Conservation (phyloP, 2,888 invertebrate species). For the Sericinus montela region DNA sequence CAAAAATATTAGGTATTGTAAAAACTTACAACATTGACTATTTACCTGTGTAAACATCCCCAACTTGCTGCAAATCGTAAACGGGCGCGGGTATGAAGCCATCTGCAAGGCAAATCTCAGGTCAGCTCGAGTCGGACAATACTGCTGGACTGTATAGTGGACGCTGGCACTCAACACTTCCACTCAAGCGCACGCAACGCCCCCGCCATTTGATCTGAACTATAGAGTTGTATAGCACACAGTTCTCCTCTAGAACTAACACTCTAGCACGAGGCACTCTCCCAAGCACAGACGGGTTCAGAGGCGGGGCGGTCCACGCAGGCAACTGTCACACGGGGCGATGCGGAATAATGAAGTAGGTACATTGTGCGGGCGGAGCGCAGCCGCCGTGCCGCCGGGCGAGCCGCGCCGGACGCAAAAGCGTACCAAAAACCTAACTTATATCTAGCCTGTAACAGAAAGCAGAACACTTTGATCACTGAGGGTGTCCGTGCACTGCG, state of each 20-base stretch:
- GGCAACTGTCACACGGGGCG: slow-evolving; percentile 28
- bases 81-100: slow-evolving; percentile 84
- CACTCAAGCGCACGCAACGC: slow-evolving; percentile 11
- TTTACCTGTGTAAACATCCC: slow-evolving; percentile 90
- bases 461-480: slow-evolving; percentile 75
- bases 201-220: not conserved
- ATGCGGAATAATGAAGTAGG: slow-evolving; percentile 53
- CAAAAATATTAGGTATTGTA: not conserved
- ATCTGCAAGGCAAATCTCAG: slow-evolving; percentile 38
- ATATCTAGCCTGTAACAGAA: slow-evolving; percentile 77
- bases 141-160: slow-evolving; percentile 27
- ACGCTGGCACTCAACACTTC: slow-evolving; percentile 25
- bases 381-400: slow-evolving; percentile 41
- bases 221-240: too few species aligned
- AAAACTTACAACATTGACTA: not conserved
- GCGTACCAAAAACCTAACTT: slow-evolving; percentile 65
- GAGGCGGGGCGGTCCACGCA: slow-evolving; percentile 19
- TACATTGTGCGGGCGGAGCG: slow-evolving; percentile 51
- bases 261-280: too few species aligned
- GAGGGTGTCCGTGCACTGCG: slow-evolving; percentile 41
- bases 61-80: slow-evolving; percentile 91
- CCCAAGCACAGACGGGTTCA: not conserved
- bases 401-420: slow-evolving; percentile 39
- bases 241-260: too few species aligned
- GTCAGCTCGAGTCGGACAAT: slow-evolving; percentile 25